These are phyloP conservation scores for Cosmopolites sordidus DNA, from an alignment of 2,888 invertebrate genomes.

Conservation along the genomic window DNA sequence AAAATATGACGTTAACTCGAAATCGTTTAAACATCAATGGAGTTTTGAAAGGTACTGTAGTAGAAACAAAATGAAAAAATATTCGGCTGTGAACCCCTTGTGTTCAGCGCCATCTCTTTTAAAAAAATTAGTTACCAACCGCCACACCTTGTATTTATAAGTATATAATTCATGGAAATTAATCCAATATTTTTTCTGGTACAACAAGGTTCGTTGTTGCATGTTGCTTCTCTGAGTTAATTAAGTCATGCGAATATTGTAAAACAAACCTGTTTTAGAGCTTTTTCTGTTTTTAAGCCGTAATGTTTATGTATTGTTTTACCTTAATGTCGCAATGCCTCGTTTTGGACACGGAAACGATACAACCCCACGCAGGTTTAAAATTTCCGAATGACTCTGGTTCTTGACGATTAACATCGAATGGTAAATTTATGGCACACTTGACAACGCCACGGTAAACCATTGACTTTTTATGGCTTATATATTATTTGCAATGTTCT, in stretches of 20 bases:
- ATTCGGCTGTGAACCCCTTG: too few species aligned
- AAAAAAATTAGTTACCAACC: too few species aligned
- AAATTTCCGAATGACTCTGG: conserved; percentile 13
- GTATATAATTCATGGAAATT: too few species aligned
- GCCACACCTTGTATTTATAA: too few species aligned
- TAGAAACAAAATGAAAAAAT: too few species aligned
- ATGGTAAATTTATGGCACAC: conserved; percentile 13
- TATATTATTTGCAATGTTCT: too few species aligned
- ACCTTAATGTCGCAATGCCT: conserved; percentile 16
- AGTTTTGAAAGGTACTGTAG: too few species aligned
- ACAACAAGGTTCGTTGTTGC: too few species aligned
- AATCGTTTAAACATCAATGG: too few species aligned
- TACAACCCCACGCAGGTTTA: conserved; percentile 22
- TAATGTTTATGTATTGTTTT: conserved; percentile 25
- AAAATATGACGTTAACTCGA: too few species aligned
- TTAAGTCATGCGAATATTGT: conserved; percentile 25
- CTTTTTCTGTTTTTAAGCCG: conserved; percentile 21
- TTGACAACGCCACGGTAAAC: conserved; percentile 3
- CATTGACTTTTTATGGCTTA: conserved; percentile 5
- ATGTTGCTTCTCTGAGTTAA: neutral
- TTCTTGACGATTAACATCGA: conserved; percentile 16
- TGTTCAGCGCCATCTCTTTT: too few species aligned
- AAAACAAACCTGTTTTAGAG: conserved; percentile 13
- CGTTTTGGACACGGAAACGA: conserved; percentile 21
- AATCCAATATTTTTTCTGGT: too few species aligned